These are phyloP conservation scores for Muntiacus reevesi DNA, from an alignment of 2,113 vertebrate species.

Conservation along the genomic window DNA sequence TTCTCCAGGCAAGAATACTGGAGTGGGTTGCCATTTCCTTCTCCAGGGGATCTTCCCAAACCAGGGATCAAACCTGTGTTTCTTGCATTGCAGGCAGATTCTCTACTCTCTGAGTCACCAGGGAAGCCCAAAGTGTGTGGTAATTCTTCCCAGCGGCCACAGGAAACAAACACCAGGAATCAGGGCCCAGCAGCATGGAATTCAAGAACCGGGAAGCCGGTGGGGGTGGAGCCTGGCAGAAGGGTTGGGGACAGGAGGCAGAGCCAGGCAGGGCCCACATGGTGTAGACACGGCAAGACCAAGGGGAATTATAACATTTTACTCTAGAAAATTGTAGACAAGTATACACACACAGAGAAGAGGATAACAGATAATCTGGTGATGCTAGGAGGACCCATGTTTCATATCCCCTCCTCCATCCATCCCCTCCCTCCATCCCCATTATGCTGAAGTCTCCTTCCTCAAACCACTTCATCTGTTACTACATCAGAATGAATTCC, in stretches of 20 bases:
- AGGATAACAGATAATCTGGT: accelerated
- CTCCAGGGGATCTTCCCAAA: background rate
- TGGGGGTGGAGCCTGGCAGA: background rate
- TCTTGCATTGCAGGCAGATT: background rate
- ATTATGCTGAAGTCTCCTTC: background rate
- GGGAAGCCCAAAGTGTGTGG: background rate
- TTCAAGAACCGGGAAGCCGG: background rate
- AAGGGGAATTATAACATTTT: accelerated
- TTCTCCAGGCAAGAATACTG: background rate
- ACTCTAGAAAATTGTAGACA: background rate
- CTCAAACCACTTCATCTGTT: background rate
- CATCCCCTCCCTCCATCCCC: background rate
- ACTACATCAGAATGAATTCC: background rate
- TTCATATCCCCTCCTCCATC: too few relatives aligned
- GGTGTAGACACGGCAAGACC: accelerated
- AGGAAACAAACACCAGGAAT: too few relatives aligned
- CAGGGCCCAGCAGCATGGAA: background rate
- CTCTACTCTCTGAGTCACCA: background rate
- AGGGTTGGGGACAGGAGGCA: accelerated
- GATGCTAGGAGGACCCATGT: accelerated
- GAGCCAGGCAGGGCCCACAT: background rate
- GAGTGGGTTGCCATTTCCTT: background rate
- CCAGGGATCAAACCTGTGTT: background rate
- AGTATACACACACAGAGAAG: background rate
- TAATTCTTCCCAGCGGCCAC: background rate